Evolutionary conservation across 2,888 invertebrate species (phyloP).

Genomic region (Tetranychus piercei): DNA sequence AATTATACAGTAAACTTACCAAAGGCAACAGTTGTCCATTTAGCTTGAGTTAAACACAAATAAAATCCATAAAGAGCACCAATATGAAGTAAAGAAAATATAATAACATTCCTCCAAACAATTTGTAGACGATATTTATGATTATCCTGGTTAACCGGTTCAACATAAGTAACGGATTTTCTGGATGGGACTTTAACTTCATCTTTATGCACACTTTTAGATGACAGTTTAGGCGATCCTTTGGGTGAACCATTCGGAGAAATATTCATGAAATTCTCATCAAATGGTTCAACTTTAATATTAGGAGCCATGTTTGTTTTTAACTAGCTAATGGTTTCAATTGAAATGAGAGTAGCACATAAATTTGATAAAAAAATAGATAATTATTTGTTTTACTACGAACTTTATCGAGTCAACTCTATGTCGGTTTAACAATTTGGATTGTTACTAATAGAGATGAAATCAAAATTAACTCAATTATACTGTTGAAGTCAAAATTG

Average conservation of each 20-base stretch:
- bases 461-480: too few species aligned
- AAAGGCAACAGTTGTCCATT: conserved; percentile 25
- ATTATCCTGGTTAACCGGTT: neutral
- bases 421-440: too few species aligned
- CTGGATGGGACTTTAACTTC: neutral
- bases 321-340: neutral
- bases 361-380: neutral
- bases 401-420: too few species aligned
- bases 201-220: neutral
- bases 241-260: neutral
- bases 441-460: too few species aligned
- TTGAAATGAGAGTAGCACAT: neutral
- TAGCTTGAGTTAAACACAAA: conserved; percentile 24
- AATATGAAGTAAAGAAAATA: conserved; percentile 25
- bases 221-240: too few species aligned
- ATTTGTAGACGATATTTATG: conserved; percentile 15
- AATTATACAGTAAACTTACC: conserved; percentile 19
- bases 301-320: neutral
- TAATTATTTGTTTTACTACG: neutral
- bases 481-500: too few species aligned
- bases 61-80: conserved; percentile 26
- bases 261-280: neutral
- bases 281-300: neutral
- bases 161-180: neutral
- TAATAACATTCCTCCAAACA: conserved; percentile 27